Conservation (phyloP, 2,113 vertebrate genomes). For the Oreochromis niloticus region DNA sequence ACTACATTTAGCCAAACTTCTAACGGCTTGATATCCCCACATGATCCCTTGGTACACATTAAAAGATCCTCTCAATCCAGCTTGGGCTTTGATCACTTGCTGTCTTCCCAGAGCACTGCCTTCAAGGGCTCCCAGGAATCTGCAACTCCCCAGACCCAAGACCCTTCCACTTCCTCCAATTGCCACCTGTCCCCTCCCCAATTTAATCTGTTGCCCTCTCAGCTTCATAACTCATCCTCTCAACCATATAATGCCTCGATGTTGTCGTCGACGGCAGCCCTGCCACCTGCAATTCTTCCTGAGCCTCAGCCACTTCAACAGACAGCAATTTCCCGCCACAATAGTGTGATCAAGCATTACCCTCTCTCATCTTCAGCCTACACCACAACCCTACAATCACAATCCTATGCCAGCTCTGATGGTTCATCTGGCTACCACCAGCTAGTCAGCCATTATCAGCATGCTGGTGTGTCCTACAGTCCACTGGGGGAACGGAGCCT, state of each 20-base stretch:
- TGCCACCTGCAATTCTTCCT: constrained; percentile 31
- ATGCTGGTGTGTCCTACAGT: constrained; percentile 77
- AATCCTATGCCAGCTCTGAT: constrained; percentile 77
- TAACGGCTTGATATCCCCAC: constrained; percentile 80
- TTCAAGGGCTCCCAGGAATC: constrained; percentile 69
- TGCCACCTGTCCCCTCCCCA: constrained; percentile 78
- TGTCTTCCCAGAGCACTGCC: constrained; percentile 68
- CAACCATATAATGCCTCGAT: constrained; percentile 84
- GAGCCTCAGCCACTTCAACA: constrained; percentile 68
- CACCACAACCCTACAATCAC: constrained; percentile 77
- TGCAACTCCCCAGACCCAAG: constrained; percentile 54
- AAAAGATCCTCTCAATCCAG: constrained; percentile 72
- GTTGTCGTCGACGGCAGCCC: constrained; percentile 75
- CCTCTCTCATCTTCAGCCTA: constrained; percentile 77
- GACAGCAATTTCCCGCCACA: constrained; percentile 78
- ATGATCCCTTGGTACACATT: constrained; percentile 80
- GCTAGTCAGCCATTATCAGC: constrained; percentile 68
- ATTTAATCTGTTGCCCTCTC: constrained; percentile 86
- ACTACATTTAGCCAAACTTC: constrained; percentile 83
- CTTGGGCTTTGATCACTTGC: constrained; percentile 70
- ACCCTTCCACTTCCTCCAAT: constrained; percentile 67
- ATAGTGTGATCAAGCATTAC: constrained; percentile 93
- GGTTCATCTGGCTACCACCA: constrained; percentile 81
- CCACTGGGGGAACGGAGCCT: constrained; percentile 80
- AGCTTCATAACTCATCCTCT: constrained; percentile 74